These are phyloP conservation scores for Arctocebus calabarensis DNA, from an alignment of 2,797 vertebrate species.

Conservation along the genomic window DNA sequence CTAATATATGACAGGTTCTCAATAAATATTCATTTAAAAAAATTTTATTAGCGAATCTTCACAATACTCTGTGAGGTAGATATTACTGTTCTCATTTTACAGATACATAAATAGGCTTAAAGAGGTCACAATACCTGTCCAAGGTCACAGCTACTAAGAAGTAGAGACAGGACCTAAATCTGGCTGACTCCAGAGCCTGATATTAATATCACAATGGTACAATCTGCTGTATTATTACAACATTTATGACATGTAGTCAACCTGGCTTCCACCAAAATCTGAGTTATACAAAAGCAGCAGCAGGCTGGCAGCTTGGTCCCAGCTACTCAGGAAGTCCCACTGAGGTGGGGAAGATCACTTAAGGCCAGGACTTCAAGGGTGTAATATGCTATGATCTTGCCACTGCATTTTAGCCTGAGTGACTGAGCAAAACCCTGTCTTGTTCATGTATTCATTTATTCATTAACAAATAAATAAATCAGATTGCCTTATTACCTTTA, in stretches of 20 bases:
- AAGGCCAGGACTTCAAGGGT: too few species aligned
- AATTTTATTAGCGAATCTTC: not conserved
- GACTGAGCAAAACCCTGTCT: too few species aligned
- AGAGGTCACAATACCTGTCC: not conserved
- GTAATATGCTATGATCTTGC: too few species aligned
- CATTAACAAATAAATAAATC: too few species aligned
- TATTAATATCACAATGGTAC: not conserved
- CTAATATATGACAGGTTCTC: not conserved
- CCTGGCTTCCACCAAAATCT: not conserved
- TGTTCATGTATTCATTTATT: too few species aligned
- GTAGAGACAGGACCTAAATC: not conserved
- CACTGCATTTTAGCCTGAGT: too few species aligned
- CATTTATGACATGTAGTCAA: not conserved
- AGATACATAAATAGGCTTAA: not conserved
- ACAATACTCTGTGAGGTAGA: not conserved
- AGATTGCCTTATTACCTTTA: not conserved
- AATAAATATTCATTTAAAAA: not conserved
- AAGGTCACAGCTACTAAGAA: not conserved
- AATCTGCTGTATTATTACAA: not conserved
- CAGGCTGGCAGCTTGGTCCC: too few species aligned
- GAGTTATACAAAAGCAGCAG: slow-evolving; percentile 33
- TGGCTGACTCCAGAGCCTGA: not conserved
- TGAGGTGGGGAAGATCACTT: too few species aligned
- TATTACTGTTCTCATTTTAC: not conserved
- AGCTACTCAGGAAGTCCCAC: too few species aligned